Base-by-base conservation (phyloP, 1,140 invertebrate species). In the Dinothrombium tinctorium region DNA sequence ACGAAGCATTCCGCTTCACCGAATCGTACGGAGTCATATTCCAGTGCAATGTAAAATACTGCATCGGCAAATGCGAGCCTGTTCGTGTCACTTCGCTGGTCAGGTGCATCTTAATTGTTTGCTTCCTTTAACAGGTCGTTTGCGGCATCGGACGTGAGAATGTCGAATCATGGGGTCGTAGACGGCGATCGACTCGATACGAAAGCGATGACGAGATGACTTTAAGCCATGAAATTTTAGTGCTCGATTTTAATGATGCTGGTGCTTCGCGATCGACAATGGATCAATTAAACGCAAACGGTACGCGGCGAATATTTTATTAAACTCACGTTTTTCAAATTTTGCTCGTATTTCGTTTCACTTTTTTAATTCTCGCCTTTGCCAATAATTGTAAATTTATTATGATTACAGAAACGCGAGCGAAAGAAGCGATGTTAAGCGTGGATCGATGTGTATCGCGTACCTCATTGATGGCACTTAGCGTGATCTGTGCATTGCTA, bases 1-100 rank as follows among this genome's bases (percentile, higher is more conserved):
- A 89, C 53, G 84, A 90, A 61, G 84, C 84, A 1, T 90, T 90
- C 65, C 69, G 84, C 50, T 89, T 90, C 54, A 90, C 84, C 0
- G 84, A 90, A 56, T 89, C 82, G 17, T 90, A 89, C 48, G 84
- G 84, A 14, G 83, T 90, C 32, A 90, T 90, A 55, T 90, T 90
- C 71, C 84, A 90, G 55, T 90, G 84, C 58, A 90, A 90, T 55
- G 84, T 90, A 44, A 89, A 89, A 56, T 90, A 90, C 59, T 90
- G 84, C 59, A 65, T 90, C 35, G 84, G 84, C 57, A 81, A 79
- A 42, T 90, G 84, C 54, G 80, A 89, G 59, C 78, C 83, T 51
- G 79, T 83, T 29, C 4, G 2, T 29, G 3, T 29, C 28, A n/a
- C 28, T 29, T 29, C 4, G 11, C 4, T 29, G 2, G 3, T 29